Conservation (phyloP, 2,888 invertebrate genomes). For the Aethes cnicana region DNA sequence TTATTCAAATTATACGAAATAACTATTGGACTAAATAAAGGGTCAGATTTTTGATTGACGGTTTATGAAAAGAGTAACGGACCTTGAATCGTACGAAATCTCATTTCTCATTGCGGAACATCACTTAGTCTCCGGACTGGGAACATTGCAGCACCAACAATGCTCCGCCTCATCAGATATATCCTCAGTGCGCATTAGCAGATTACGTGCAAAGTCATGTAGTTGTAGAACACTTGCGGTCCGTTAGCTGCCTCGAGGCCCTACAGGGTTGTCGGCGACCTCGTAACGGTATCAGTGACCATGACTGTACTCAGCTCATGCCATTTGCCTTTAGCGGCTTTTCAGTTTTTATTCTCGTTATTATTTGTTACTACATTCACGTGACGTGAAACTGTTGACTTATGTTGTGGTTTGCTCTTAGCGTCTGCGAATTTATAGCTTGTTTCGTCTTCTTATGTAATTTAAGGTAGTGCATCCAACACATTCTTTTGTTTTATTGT, state of each 20-base stretch:
- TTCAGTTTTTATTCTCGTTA: slow-evolving; percentile 1
- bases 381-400: no score
- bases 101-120: no score
- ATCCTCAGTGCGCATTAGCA: slow-evolving; percentile 14
- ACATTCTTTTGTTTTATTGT: no score
- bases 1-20: slow-evolving; percentile 59
- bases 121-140: no score
- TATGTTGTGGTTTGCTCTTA: no score
- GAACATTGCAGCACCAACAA: no score
- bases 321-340: background rate
- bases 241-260: slow-evolving; percentile 35
- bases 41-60: slow-evolving; percentile 49
- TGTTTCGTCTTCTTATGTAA: no score
- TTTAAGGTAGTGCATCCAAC: no score
- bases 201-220: slow-evolving; percentile 26
- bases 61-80: slow-evolving; percentile 12
- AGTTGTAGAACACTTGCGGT: slow-evolving; percentile 14
- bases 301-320: slow-evolving; percentile 31
- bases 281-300: slow-evolving; percentile 38
- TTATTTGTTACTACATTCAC: no score
- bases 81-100: no score
- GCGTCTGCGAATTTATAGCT: no score
- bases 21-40: slow-evolving; percentile 38
- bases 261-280: slow-evolving; percentile 39
- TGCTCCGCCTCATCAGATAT: no score